Base-by-base conservation (phyloP, 2,797 vertebrate species). In the Acrossocheilus wenchowensis region DNA sequence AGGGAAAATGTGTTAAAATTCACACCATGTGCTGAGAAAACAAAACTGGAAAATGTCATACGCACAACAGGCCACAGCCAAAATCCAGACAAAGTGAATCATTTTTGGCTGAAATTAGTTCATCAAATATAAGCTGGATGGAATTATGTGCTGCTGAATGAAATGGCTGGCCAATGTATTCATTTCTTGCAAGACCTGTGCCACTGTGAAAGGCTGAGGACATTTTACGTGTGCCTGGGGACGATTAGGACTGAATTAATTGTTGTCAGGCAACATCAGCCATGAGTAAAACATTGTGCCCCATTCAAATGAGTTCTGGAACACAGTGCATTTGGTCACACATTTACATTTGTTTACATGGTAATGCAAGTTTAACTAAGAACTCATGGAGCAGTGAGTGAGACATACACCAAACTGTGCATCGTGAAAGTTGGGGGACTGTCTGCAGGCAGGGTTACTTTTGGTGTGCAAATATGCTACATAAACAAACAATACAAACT, bases 101-200 rank as follows among this genome's bases (percentile, higher is more conserved):
- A 85, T 78, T 73, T 86, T 52, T 19, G 1, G 54, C 34, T 14
- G 54, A 83, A 79, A 81, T 87, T 81, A 86, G 12, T 72, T 48
- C n/a, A 54, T 81, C 73, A 81, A 81, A 85, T 66, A 34, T 41
- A 5, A 11, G 21, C 50, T 62, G 15, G 50, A 72, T 52, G 19
- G 69, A 68, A 43, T 83, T 12, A 85, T 85, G 84, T 83, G 71
- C 78, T 66, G 64, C 83, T 64, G 39, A 85, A 88, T 82, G 80
- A 68, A 77, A 83, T 15, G 30, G 14, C 45, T 26, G 21, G 82
- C 12, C n/a, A 83, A 75, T 54, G 45, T 64, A 66, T 78, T 81
- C 62, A 62, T 68, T 60, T 52, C 75, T 87, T 83, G 83, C 50
- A 30, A 80, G 30, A 48, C 14, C 36, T 23, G 10, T 3, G 8